Conservation (phyloP, 2,797 vertebrate genomes). For the Threskiornis aethiopicus region DNA sequence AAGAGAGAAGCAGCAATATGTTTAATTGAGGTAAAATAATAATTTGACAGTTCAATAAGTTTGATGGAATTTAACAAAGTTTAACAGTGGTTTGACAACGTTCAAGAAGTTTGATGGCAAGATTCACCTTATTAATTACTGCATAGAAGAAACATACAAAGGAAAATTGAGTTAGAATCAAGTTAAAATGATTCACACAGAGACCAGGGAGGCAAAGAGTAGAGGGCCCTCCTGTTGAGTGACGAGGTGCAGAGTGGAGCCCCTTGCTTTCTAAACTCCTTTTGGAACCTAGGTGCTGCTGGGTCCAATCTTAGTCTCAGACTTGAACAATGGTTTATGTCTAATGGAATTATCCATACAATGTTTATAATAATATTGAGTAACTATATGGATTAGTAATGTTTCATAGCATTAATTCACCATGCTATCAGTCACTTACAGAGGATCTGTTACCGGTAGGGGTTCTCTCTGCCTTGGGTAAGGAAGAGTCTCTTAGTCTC, state of each 20-base stretch:
- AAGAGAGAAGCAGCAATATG: not conserved
- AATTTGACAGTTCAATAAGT: not conserved
- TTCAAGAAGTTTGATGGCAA: not conserved
- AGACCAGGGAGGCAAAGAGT: not conserved
- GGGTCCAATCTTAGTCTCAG: not conserved
- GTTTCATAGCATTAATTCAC: not conserved
- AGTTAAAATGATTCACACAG: not conserved
- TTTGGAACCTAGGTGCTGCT: not conserved
- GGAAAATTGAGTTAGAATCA: not conserved
- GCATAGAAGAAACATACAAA: not conserved
- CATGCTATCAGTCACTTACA: not conserved
- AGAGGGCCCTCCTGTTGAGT: accelerated
- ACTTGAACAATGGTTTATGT: not conserved
- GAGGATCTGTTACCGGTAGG: accelerated
- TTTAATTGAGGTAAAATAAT: not conserved
- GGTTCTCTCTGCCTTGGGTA: not conserved
- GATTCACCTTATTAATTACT: not conserved
- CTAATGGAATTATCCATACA: not conserved
- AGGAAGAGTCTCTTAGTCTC: not conserved
- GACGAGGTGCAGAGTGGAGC: not conserved
- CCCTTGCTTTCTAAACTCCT: not conserved
- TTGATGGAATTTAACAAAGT: not conserved
- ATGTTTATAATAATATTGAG: not conserved
- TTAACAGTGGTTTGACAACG: not conserved
- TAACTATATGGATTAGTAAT: not conserved